These are phyloP conservation scores for Tympanuchus pallidicinctus DNA, from an alignment of 2,113 vertebrate species.

Conservation along the genomic window DNA sequence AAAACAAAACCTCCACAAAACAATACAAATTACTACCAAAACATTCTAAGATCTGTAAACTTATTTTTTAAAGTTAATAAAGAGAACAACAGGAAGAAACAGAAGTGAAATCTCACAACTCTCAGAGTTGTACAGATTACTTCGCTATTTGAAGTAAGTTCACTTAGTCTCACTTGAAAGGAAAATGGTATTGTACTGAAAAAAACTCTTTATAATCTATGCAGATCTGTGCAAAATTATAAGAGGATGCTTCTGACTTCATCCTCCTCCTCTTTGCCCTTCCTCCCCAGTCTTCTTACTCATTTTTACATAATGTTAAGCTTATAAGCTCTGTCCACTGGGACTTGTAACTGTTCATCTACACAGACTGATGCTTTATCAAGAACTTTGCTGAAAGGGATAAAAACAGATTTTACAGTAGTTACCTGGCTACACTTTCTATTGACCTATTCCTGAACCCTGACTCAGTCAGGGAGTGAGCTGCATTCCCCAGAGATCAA, in stretches of 20 bases:
- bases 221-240: neutral
- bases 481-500: slow-evolving; percentile 69
- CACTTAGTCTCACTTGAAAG: neutral
- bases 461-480: slow-evolving; percentile 56
- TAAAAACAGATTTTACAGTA: slow-evolving; percentile 61
- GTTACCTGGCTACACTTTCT: slow-evolving; percentile 53
- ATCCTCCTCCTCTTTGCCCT: neutral
- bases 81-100: neutral
- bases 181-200: neutral
- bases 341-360: neutral
- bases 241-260: neutral
- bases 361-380: slow-evolving; percentile 8
- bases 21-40: neutral
- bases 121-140: neutral
- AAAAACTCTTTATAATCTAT: neutral
- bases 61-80: neutral
- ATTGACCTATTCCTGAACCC: slow-evolving; percentile 68
- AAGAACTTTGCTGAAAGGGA: slow-evolving; percentile 41
- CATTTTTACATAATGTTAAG: neutral
- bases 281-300: neutral
- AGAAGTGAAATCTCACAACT: neutral
- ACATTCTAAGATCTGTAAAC: neutral
- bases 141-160: neutral
- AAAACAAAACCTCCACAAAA: neutral
- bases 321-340: neutral